Evolutionary conservation across 2,888 invertebrate species (phyloP).

Genomic region (Cordilura impudica): DNA sequence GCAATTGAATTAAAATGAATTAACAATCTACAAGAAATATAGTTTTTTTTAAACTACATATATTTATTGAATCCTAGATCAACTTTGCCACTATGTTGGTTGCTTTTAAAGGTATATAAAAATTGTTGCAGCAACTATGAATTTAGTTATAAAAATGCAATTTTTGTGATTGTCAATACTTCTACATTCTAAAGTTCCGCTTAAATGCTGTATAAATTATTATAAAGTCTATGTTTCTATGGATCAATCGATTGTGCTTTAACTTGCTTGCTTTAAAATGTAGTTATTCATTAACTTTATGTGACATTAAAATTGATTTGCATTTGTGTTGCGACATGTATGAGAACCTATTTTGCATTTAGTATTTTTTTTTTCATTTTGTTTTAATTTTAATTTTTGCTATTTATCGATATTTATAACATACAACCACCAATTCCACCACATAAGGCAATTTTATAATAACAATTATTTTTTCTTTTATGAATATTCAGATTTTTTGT

Average conservation of each 20-base stretch:
- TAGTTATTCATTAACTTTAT: conserved; percentile 53
- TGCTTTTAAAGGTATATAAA: too few species aligned
- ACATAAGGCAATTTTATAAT: conserved; percentile 55
- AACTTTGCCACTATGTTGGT: too few species aligned
- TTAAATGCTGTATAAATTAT: neutral
- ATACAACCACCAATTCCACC: conserved; percentile 20
- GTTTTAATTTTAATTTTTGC: conserved; percentile 32
- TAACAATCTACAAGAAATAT: too few species aligned
- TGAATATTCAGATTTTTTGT: too few species aligned
- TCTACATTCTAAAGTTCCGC: neutral
- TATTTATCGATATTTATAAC: conserved; percentile 42
- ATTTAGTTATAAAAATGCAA: too few species aligned
- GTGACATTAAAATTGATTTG: conserved; percentile 59
- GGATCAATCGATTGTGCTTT: neutral
- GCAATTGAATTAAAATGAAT: too few species aligned
- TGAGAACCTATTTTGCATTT: conserved; percentile 48
- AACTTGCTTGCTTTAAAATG: conserved; percentile 25
- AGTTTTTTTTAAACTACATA: too few species aligned
- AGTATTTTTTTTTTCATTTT: conserved; percentile 10
- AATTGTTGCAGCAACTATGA: too few species aligned
- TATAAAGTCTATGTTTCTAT: neutral
- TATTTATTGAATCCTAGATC: too few species aligned
- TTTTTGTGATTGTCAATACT: too few species aligned
- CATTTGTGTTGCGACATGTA: conserved; percentile 58
- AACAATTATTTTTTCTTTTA: conserved; percentile 58